These are phyloP conservation scores for Troglohyphantes excavatus DNA, from an alignment of 2,888 invertebrate species.

Conservation along the genomic window DNA sequence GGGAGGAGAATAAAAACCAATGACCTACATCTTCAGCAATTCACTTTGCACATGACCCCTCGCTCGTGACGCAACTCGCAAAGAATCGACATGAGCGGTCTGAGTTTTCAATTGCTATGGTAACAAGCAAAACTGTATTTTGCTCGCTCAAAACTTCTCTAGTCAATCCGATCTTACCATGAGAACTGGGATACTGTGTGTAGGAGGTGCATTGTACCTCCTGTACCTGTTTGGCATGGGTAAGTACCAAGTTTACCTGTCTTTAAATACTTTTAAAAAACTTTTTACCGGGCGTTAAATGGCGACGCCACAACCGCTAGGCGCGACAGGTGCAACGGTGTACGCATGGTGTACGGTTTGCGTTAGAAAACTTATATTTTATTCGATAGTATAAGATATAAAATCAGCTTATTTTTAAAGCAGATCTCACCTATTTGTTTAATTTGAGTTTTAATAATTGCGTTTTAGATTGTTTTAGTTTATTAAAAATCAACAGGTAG, in stretches of 20 bases:
- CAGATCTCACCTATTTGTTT: too few species aligned
- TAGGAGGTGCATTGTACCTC: conserved; percentile 20
- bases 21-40: not conserved
- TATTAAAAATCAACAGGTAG: not conserved
- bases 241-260: conserved; percentile 4
- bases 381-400: not conserved
- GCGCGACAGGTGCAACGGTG: conserved; percentile 51
- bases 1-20: not conserved
- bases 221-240: conserved; percentile 21
- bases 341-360: conserved; percentile 9
- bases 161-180: conserved; percentile 36
- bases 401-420: too few species aligned
- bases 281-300: conserved; percentile 45
- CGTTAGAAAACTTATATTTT: not conserved
- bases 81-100: conserved; percentile 27
- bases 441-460: not conserved
- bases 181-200: conserved; percentile 8
- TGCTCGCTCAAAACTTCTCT: conserved; percentile 26
- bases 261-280: conserved; percentile 4
- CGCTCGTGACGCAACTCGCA: conserved; percentile 47
- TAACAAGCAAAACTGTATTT: conserved; percentile 33
- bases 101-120: conserved; percentile 56
- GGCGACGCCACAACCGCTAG: conserved; percentile 30
- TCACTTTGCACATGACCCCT: conserved; percentile 23
- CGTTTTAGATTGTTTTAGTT: not conserved